A percentile compares a stretch with the other conserved stretches of the same genome.
Conservation (phyloP, 2,888 invertebrate species). For the Watsonalla cultraria region DNA sequence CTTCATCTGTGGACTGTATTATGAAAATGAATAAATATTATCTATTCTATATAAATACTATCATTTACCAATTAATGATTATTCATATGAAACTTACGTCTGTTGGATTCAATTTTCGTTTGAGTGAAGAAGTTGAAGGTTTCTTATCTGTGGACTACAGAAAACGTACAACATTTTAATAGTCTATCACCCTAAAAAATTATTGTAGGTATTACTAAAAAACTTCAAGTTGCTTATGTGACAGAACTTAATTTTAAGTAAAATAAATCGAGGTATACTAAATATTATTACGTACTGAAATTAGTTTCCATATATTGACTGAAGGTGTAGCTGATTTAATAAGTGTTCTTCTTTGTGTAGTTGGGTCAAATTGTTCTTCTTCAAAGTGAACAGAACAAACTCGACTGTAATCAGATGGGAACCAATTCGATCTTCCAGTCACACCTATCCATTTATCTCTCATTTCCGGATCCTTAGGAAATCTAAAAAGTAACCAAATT, state of each 20-base stretch:
- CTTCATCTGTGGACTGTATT: neutral
- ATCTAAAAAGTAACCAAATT: neutral
- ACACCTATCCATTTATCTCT: neutral
- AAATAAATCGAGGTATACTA: neutral
- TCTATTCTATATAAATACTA: no score
- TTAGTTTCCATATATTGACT: neutral
- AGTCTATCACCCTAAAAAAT: neutral
- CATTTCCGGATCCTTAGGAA: neutral
- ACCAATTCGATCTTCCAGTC: neutral
- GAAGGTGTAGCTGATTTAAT: neutral
- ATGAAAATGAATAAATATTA: neutral
- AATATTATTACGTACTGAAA: neutral
- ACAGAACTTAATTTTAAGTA: no score
- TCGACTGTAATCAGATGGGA: neutral
- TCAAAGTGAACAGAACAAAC: neutral
- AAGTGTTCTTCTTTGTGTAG: neutral
- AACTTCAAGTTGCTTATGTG: no score
- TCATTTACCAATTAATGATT: neutral
- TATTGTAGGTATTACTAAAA: no score
- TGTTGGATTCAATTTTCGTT: neutral
- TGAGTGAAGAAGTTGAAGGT: neutral
- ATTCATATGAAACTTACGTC: neutral
- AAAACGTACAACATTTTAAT: neutral
- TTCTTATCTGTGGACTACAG: neutral
- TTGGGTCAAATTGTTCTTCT: neutral